phyloP scores from a whole-genome alignment of 1,140 invertebrate genomes.

The Drosophila kohkoa region DNA sequence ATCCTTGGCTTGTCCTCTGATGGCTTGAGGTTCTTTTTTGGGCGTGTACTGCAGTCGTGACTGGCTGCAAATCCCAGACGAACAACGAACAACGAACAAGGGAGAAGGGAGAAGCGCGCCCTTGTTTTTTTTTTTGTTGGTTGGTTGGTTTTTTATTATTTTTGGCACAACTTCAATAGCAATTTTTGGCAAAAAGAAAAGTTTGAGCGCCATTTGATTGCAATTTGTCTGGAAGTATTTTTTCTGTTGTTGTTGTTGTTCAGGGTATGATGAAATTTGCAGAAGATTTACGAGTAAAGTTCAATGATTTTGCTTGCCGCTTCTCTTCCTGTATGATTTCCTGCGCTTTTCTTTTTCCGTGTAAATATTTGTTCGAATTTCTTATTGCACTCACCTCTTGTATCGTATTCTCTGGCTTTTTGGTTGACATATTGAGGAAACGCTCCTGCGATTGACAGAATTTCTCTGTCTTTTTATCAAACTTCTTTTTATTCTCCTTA shows the following conservation, averaged over 20 bases:
- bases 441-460: constrained; percentile 98
- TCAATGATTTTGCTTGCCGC: background rate
- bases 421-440: constrained; percentile 96
- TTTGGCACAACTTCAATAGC: constrained; percentile 37
- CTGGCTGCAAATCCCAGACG: constrained; percentile 8
- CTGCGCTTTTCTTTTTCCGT: background rate
- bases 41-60: constrained; percentile 13
- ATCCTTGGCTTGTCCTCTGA: background rate
- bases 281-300: constrained; percentile 7
- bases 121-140: background rate
- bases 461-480: constrained; percentile 98
- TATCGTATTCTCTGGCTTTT: constrained; percentile 95
- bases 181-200: constrained; percentile 24
- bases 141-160: background rate
- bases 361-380: background rate
- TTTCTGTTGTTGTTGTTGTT: background rate
- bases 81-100: background rate
- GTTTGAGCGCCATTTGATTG: constrained; percentile 49
- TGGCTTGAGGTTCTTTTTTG: constrained; percentile 2
- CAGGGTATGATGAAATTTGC: constrained; percentile 9
- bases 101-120: too few relatives aligned
- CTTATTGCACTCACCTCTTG: constrained; percentile 91
- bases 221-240: constrained; percentile 32
- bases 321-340: background rate
- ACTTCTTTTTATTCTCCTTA: constrained; percentile 98